Base-by-base conservation (phyloP, 2,888 invertebrate species). In the Ecdyonurus torrentis region DNA sequence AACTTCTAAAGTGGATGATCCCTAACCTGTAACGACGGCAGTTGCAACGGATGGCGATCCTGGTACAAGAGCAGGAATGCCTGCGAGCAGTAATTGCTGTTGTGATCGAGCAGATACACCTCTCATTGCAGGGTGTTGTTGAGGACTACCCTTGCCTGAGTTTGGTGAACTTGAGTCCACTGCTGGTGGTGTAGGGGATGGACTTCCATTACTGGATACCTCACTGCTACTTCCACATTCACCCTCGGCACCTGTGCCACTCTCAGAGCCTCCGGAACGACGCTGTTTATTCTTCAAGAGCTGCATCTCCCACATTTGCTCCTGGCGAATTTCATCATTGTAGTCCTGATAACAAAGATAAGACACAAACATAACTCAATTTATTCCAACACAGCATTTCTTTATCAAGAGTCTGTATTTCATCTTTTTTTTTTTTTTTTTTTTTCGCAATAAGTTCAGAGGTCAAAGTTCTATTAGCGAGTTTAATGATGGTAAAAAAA, bases 291-390 rank as follows among this genome's bases (percentile, higher is more conserved):
- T 55, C 22, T 55, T 55, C 5, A 55, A n/a, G 7, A 55, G 19
- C 55, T 55, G 55, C 55, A 55, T n/a, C 22, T 91, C 91, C 81
- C 91, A 84, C 87, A 91, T 89, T 76, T 92, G 92, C 71, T 91
- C 89, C 74, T 91, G 91, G 69, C 91, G 80, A 69, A 92, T 92
- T 71, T 92, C 91, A 71, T 92, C 92, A 74, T 92, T 91, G 79
- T 90, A 90, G 74, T 92, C 91, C 89, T 91, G 79, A 19, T n/a
- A n/a, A n/a, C n/a, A n/a, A n/a, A n/a, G n/a, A n/a, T n/a, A n/a
- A n/a, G n/a, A n/a, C n/a, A n/a, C n/a, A n/a, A n/a, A n/a, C n/a
- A n/a, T n/a, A n/a, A n/a, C n/a, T n/a, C n/a, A n/a, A n/a, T n/a
- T n/a, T n/a, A n/a, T n/a, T n/a, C n/a, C n/a, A n/a, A n/a, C n/a